Percentiles rank a stretch among this genome's conserved stretches.
Evolutionary conservation across 2,113 vertebrate genomes (phyloP).

Genomic region (Hydrolagus affinis): DNA sequence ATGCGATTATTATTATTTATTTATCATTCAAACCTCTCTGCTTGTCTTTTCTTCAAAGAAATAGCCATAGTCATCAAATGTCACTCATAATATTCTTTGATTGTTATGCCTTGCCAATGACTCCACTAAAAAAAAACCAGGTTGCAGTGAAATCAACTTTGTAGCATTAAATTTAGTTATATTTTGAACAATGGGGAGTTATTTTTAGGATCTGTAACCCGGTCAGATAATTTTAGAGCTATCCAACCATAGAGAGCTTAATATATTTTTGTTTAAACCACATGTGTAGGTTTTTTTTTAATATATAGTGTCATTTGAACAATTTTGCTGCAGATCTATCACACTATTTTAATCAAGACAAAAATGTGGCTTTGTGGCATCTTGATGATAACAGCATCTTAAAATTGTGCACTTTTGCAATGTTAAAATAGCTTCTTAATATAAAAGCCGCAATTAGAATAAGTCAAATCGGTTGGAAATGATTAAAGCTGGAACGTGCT

Average conservation of each 20-base stretch:
- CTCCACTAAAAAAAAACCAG: background rate
- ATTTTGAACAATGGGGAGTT: background rate
- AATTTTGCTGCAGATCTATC: background rate
- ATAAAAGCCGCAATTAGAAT: slow-evolving; percentile 72
- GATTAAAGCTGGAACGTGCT: slow-evolving; percentile 59
- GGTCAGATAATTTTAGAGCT: too few relatives aligned
- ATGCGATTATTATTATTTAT: too few relatives aligned
- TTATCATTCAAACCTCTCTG: too few relatives aligned
- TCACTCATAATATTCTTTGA: too few relatives aligned
- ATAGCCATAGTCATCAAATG: too few relatives aligned
- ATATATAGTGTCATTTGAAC: background rate
- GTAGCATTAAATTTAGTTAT: background rate
- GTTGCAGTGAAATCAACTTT: background rate
- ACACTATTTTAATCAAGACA: background rate
- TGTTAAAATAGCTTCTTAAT: slow-evolving; percentile 67
- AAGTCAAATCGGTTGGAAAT: slow-evolving; percentile 74
- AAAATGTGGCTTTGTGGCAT: background rate
- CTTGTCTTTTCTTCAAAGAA: too few relatives aligned
- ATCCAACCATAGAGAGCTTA: background rate
- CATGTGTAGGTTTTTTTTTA: background rate
- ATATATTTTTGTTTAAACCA: background rate
- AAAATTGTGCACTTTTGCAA: slow-evolving; percentile 50
- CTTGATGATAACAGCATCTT: too few relatives aligned
- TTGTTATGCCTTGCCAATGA: too few relatives aligned
- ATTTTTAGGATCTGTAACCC: too few relatives aligned